phyloP scores from a whole-genome alignment of 1,140 invertebrate genomes.

The Heliconius melpomene region DNA sequence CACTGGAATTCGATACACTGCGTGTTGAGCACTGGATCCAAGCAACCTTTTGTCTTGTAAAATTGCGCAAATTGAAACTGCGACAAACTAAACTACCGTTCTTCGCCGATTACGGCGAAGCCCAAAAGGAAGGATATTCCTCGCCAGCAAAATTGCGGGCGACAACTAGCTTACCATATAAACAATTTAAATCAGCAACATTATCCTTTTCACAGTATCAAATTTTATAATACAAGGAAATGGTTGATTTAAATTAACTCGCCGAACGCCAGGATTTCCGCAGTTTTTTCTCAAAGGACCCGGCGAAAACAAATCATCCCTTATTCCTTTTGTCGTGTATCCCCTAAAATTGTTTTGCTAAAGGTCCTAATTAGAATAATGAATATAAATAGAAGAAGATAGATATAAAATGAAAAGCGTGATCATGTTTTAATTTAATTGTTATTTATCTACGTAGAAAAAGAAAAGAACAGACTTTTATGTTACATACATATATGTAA shows the following conservation, averaged over 20 bases:
- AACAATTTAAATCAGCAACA: slow-evolving; percentile 9
- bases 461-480: too few relatives aligned
- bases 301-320: slow-evolving; percentile 35
- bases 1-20: too few relatives aligned
- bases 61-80: too few relatives aligned
- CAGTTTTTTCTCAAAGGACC: slow-evolving; percentile 30
- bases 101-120: too few relatives aligned
- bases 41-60: too few relatives aligned
- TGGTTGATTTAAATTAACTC: slow-evolving; percentile 37
- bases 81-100: too few relatives aligned
- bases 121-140: too few relatives aligned
- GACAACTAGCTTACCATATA: neutral
- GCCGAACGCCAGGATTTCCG: slow-evolving; percentile 31
- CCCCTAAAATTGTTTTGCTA: slow-evolving; percentile 26
- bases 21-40: too few relatives aligned
- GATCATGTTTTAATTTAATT: neutral
- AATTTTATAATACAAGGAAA: slow-evolving; percentile 13
- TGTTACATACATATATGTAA: too few relatives aligned
- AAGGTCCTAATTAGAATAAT: slow-evolving; percentile 33
- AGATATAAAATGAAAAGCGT: neutral
- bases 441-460: too few relatives aligned
- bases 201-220: slow-evolving; percentile 18
- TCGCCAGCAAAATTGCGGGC: too few relatives aligned
- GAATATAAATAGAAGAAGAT: slow-evolving; percentile 3
- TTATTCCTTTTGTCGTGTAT: slow-evolving; percentile 32